Conservation (phyloP, 2,888 invertebrate species). For the Trachelus stipa region DNA sequence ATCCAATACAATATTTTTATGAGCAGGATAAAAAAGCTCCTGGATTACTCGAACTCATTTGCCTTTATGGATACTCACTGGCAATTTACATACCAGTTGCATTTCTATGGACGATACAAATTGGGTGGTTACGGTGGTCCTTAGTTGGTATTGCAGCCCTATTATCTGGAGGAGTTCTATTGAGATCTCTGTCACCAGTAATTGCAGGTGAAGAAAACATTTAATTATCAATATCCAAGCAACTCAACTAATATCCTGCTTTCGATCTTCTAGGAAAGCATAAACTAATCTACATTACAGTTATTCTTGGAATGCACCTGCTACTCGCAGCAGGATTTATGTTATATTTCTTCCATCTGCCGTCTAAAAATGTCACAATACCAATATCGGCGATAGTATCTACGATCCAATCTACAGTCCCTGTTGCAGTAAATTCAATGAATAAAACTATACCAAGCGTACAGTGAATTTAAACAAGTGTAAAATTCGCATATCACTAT, state of each 20-base stretch:
- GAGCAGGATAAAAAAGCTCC: constrained; percentile 47
- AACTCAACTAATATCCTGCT: neutral
- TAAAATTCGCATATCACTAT: neutral
- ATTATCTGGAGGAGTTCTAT: constrained; percentile 87
- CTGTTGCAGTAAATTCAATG: neutral
- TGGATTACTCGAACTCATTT: constrained; percentile 86
- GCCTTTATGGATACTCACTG: constrained; percentile 95
- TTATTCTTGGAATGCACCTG: constrained; percentile 83
- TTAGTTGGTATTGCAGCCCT: constrained; percentile 84
- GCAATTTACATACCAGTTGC: constrained; percentile 95
- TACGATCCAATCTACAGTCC: neutral
- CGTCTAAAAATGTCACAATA: constrained; percentile 46
- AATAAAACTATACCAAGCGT: neutral
- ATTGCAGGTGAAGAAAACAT: constrained; percentile 64
- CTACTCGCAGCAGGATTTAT: constrained; percentile 88
- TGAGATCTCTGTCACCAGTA: constrained; percentile 85
- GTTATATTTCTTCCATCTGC: constrained; percentile 82
- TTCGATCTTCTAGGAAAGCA: constrained; percentile 65
- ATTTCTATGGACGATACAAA: constrained; percentile 90
- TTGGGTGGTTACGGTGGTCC: constrained; percentile 87
- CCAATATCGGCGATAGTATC: neutral
- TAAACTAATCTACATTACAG: constrained; percentile 73
- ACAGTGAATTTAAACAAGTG: constrained; percentile 1
- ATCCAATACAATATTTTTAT: constrained; percentile 13
- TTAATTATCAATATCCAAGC: neutral